phyloP scores from a whole-genome alignment of 2,888 invertebrate species.

The Philopedon plagiatum region DNA sequence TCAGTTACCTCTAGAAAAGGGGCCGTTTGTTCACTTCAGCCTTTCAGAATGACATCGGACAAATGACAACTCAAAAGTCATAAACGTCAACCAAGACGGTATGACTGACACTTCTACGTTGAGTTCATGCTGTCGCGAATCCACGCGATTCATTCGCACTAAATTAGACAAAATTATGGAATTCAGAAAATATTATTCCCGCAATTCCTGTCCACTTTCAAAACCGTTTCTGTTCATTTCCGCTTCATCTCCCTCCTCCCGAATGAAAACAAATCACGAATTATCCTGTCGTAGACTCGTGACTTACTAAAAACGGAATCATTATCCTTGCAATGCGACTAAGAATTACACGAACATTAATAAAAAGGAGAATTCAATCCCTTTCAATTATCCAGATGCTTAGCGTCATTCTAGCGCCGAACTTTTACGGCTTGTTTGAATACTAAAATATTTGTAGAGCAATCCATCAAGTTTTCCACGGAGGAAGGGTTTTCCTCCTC shows the following conservation, averaged over 20 bases:
- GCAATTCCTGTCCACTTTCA: no score
- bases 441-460: conserved; percentile 65
- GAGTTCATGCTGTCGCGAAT: no score
- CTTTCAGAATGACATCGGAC: no score
- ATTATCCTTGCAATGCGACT: conserved; percentile 38
- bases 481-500: conserved; percentile 45
- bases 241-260: not conserved
- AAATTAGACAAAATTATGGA: no score
- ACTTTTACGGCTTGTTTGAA: conserved; percentile 63
- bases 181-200: no score
- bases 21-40: no score
- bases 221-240: no score
- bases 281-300: conserved; percentile 14
- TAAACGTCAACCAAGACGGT: no score
- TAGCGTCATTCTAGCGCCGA: conserved; percentile 56
- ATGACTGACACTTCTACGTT: no score
- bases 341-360: conserved; percentile 56
- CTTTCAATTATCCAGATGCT: conserved; percentile 61
- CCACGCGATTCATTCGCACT: no score
- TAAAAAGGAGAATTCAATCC: conserved; percentile 62
- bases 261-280: conserved; percentile 28
- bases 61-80: no score
- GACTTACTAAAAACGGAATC: conserved; percentile 32
- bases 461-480: conserved; percentile 63
- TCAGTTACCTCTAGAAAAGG: no score